Evolutionary conservation across 2,797 vertebrate species (phyloP).

Genomic region (Gadopsis bispinosus): DNA sequence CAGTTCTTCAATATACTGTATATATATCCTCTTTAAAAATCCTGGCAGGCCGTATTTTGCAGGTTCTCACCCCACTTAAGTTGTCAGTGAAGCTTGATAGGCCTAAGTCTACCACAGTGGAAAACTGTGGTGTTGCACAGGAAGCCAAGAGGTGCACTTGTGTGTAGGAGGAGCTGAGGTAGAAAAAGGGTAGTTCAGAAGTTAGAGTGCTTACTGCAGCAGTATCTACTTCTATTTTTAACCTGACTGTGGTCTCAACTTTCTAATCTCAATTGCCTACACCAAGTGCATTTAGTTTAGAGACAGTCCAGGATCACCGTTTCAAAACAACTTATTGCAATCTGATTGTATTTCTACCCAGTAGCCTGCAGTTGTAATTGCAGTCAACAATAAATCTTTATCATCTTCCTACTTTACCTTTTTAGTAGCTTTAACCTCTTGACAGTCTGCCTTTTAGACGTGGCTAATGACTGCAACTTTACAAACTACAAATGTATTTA

Average conservation of each 20-base stretch:
- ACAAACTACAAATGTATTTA: not conserved
- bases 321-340: slow-evolving; percentile 19
- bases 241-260: slow-evolving; percentile 49
- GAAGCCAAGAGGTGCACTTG: slow-evolving; percentile 76
- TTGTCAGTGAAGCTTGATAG: slow-evolving; percentile 41
- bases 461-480: not conserved
- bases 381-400: not conserved
- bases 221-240: slow-evolving; percentile 80
- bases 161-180: slow-evolving; percentile 78
- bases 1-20: not conserved
- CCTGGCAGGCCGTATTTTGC: slow-evolving; percentile 22
- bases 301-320: slow-evolving; percentile 10
- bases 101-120: slow-evolving; percentile 69
- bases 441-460: not conserved
- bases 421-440: not conserved
- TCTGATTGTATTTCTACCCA: not conserved
- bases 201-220: slow-evolving; percentile 75
- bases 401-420: not conserved
- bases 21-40: not conserved
- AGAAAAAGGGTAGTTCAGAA: slow-evolving; percentile 72
- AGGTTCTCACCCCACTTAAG: slow-evolving; percentile 44
- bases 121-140: slow-evolving; percentile 83
- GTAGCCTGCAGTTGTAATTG: not conserved
- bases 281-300: slow-evolving; percentile 28
- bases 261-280: slow-evolving; percentile 58